These are phyloP conservation scores for Sphenopsis melanotis DNA, from an alignment of 2,797 vertebrate species.

Conservation along the genomic window DNA sequence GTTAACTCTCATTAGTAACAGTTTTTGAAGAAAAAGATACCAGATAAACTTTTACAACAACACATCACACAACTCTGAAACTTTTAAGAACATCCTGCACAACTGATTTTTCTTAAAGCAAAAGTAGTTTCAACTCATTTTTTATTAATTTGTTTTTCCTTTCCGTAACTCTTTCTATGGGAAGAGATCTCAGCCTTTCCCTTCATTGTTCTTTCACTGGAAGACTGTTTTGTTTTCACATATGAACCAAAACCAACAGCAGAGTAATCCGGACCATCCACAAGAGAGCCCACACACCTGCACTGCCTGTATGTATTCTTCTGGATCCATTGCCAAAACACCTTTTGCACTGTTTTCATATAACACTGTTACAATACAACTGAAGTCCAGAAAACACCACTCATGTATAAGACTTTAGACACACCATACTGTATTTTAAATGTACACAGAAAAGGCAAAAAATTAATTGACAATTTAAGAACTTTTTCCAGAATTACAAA, in stretches of 20 bases:
- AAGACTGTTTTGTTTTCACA: not conserved
- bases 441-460: not conserved
- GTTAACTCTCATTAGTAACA: not conserved
- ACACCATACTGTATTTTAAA: not conserved
- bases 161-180: not conserved
- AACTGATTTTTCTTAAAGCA: not conserved
- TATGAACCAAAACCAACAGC: not conserved
- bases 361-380: not conserved
- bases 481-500: not conserved
- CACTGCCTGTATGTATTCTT: not conserved
- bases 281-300: not conserved
- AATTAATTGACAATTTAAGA: not conserved
- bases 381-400: not conserved
- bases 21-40: not conserved
- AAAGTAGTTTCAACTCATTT: not conserved
- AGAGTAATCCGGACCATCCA: not conserved
- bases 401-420: rapidly evolving
- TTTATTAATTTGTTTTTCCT: not conserved
- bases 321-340: not conserved
- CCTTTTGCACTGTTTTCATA: not conserved
- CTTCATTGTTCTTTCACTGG: not conserved
- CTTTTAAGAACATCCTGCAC: not conserved
- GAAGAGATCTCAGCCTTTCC: not conserved
- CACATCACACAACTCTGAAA: not conserved
- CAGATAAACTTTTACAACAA: not conserved